These are phyloP conservation scores for Enchytraeus crypticus DNA, from an alignment of 2,888 invertebrate species.

Conservation along the genomic window DNA sequence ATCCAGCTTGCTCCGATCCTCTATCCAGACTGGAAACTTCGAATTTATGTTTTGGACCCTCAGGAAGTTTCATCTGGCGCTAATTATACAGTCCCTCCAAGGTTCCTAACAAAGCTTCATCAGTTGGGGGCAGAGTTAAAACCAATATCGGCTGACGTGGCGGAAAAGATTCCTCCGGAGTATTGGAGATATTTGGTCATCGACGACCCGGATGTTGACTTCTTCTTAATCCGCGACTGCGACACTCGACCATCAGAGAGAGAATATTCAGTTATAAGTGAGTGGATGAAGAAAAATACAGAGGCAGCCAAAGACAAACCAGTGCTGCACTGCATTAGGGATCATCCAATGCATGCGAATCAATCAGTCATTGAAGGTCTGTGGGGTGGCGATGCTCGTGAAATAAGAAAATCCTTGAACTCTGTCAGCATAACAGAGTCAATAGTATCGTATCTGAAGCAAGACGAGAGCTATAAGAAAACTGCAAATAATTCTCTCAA, in stretches of 20 bases:
- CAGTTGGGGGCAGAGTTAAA: neutral
- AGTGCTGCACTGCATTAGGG: slow-evolving; percentile 19
- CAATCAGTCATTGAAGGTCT: slow-evolving; percentile 15
- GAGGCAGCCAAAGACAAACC: neutral
- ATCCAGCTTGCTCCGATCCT: slow-evolving; percentile 15
- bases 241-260: slow-evolving; percentile 5
- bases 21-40: slow-evolving; percentile 20
- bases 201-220: slow-evolving; percentile 12
- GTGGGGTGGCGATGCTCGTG: slow-evolving; percentile 14
- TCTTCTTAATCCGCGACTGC: slow-evolving; percentile 8
- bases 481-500: neutral
- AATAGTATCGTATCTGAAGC: neutral
- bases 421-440: neutral
- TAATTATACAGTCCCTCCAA: neutral
- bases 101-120: neutral
- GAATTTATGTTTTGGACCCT: slow-evolving; percentile 12
- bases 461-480: neutral
- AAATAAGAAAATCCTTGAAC: neutral
- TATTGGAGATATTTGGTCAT: slow-evolving; percentile 14
- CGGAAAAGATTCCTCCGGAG: slow-evolving; percentile 2
- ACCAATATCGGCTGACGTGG: too few relatives aligned
- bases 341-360: slow-evolving; percentile 18
- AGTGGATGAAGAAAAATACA: slow-evolving; percentile 7
- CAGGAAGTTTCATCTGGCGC: neutral
- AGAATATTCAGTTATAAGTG: neutral